Percentiles rank a stretch among this genome's conserved stretches.
These are phyloP conservation scores for Andrena bucephala DNA, from an alignment of 2,888 invertebrate genomes.

Conservation along the genomic window DNA sequence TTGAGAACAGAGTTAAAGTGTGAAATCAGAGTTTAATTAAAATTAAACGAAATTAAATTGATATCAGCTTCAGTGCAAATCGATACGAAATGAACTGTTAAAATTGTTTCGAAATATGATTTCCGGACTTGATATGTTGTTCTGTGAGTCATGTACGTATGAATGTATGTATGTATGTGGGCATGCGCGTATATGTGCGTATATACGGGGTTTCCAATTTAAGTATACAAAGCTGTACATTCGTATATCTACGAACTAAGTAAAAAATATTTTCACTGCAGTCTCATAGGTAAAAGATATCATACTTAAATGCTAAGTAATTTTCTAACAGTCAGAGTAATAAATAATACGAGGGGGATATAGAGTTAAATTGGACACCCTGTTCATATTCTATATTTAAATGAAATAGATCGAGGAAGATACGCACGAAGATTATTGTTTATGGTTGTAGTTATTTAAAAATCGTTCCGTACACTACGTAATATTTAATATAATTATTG, in stretches of 20 bases:
- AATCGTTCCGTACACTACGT: constrained; percentile 78
- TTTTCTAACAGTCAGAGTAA: constrained; percentile 1
- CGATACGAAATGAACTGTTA: not conserved
- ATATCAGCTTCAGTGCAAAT: constrained; percentile 24
- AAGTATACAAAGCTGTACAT: constrained; percentile 4
- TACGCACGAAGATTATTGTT: constrained; percentile 78
- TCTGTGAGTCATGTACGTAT: constrained; percentile 49
- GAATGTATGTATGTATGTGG: constrained; percentile 31
- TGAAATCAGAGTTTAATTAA: constrained; percentile 6
- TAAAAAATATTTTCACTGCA: constrained; percentile 12
- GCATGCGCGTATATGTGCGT: constrained; percentile 54
- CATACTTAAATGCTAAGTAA: constrained; percentile 19
- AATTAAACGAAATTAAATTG: constrained; percentile 2
- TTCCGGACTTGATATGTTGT: constrained; percentile 24
- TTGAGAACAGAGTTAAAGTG: not conserved
- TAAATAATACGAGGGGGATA: not conserved
- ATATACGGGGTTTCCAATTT: constrained; percentile 41
- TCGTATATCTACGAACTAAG: constrained; percentile 3
- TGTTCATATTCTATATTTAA: constrained; percentile 40
- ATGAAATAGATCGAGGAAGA: constrained; percentile 39
- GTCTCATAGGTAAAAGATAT: not conserved
- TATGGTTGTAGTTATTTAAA: constrained; percentile 83
- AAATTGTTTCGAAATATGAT: constrained; percentile 35
- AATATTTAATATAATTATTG: constrained; percentile 67
- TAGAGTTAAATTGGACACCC: constrained; percentile 40